phyloP scores from a whole-genome alignment of 2,888 invertebrate genomes.

The Dynastes hyllus region DNA sequence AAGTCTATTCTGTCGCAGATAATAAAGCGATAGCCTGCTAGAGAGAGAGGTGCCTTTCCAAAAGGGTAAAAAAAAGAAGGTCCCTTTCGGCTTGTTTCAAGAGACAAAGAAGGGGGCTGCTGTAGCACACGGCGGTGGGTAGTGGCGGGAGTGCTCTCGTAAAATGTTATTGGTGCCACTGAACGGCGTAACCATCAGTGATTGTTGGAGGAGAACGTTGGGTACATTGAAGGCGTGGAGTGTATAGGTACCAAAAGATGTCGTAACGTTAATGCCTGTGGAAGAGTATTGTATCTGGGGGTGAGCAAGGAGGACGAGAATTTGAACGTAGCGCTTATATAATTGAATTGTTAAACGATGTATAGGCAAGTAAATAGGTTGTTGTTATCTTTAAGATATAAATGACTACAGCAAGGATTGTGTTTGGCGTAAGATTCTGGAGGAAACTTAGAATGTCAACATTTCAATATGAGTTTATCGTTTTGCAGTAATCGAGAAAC shows the following conservation, averaged over 20 bases:
- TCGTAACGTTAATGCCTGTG: background rate
- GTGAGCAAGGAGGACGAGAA: background rate
- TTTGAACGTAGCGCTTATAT: background rate
- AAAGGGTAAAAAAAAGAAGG: background rate
- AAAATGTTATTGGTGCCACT: slow-evolving; percentile 12
- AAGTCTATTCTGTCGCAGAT: slow-evolving; percentile 8
- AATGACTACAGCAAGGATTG: no score
- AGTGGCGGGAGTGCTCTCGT: background rate
- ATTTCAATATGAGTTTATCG: no score
- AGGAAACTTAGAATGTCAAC: no score
- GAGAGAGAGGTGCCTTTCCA: background rate
- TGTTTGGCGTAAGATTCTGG: no score
- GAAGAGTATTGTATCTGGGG: background rate
- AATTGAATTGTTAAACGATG: slow-evolving; percentile 2
- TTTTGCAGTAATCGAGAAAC: no score
- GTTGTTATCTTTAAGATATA: no score
- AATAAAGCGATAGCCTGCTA: slow-evolving; percentile 5
- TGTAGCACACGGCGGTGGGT: background rate
- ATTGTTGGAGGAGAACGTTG: background rate
- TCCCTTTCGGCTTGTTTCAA: background rate
- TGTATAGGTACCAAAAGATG: background rate
- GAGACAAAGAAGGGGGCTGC: background rate
- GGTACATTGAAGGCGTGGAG: background rate
- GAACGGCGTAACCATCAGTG: slow-evolving; percentile 6
- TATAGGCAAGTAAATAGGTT: background rate